These are phyloP conservation scores for Botia almorhae DNA, from an alignment of 2,797 vertebrate species.

Conservation along the genomic window DNA sequence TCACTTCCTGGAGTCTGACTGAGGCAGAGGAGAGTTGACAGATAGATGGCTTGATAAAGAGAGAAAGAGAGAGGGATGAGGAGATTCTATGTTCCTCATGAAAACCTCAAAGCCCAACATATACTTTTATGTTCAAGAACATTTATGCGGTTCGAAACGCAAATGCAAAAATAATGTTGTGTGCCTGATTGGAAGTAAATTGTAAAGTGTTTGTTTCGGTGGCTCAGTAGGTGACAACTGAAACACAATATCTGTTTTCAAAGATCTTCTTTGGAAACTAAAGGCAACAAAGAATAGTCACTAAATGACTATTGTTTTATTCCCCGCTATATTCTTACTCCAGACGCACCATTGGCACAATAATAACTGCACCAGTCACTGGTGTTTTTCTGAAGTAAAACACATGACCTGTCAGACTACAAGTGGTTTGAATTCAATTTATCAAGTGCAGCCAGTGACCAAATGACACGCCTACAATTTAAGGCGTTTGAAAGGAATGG, in stretches of 20 bases:
- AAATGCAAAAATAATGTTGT: not conserved
- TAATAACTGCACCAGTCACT: slow-evolving; percentile 32
- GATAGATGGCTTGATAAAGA: slow-evolving; percentile 27
- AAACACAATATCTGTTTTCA: slow-evolving; percentile 19
- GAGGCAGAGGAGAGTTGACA: slow-evolving; percentile 30
- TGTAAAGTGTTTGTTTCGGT: not conserved
- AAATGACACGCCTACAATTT: slow-evolving; percentile 29
- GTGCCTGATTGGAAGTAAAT: not conserved
- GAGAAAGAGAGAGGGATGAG: slow-evolving; percentile 17
- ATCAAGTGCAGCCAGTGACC: slow-evolving; percentile 27
- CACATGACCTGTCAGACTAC: slow-evolving; percentile 18
- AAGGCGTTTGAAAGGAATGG: slow-evolving; percentile 37
- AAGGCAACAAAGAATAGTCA: slow-evolving; percentile 41
- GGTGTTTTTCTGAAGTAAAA: slow-evolving; percentile 4
- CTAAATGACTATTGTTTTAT: not conserved
- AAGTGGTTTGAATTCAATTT: slow-evolving; percentile 35
- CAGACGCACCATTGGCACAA: slow-evolving; percentile 37
- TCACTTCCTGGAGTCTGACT: slow-evolving; percentile 40
- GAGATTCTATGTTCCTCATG: slow-evolving; percentile 20
- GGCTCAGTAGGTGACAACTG: slow-evolving; percentile 11
- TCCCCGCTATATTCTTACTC: slow-evolving; percentile 27
- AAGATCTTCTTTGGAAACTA: slow-evolving; percentile 38
- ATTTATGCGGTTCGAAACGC: not conserved
- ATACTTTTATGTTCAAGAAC: slow-evolving; percentile 3
- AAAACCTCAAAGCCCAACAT: slow-evolving; percentile 19